Evolutionary conservation across 2,797 vertebrate genomes (phyloP).

Genomic region (Linurgus olivaceus): DNA sequence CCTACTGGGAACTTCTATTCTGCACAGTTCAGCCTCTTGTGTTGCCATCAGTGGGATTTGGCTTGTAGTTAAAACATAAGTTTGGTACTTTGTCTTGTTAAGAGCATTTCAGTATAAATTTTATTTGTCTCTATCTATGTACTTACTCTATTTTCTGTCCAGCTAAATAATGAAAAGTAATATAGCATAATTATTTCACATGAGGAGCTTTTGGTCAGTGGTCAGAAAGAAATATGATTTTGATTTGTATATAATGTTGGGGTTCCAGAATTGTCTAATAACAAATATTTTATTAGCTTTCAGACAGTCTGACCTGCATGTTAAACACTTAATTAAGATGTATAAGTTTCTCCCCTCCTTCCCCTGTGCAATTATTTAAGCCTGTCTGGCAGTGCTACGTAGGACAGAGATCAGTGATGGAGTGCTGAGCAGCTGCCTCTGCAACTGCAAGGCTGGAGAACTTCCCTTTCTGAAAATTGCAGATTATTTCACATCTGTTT

Average conservation of each 20-base stretch:
- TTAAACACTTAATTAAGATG: neutral
- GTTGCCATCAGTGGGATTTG: neutral
- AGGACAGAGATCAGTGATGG: neutral
- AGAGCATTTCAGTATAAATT: neutral
- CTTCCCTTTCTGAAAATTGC: neutral
- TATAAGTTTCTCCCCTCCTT: neutral
- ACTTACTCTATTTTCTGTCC: neutral
- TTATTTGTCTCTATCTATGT: neutral
- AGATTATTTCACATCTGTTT: neutral
- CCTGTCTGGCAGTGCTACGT: neutral
- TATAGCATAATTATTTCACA: neutral
- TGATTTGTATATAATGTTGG: neutral
- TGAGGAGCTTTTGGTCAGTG: neutral
- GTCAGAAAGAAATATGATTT: neutral
- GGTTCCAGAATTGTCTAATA: neutral
- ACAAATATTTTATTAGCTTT: neutral
- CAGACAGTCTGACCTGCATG: neutral
- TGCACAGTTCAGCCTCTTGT: neutral
- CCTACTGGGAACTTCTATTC: neutral
- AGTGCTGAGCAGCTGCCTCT: neutral
- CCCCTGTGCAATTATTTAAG: neutral
- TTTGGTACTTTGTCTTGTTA: neutral
- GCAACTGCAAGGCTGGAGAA: neutral
- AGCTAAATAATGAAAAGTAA: neutral
- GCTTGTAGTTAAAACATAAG: neutral